A percentile compares a stretch with the other conserved stretches of the same genome.
Evolutionary conservation across 2,113 vertebrate genomes (phyloP).

Genomic region (Platysteira castanea): DNA sequence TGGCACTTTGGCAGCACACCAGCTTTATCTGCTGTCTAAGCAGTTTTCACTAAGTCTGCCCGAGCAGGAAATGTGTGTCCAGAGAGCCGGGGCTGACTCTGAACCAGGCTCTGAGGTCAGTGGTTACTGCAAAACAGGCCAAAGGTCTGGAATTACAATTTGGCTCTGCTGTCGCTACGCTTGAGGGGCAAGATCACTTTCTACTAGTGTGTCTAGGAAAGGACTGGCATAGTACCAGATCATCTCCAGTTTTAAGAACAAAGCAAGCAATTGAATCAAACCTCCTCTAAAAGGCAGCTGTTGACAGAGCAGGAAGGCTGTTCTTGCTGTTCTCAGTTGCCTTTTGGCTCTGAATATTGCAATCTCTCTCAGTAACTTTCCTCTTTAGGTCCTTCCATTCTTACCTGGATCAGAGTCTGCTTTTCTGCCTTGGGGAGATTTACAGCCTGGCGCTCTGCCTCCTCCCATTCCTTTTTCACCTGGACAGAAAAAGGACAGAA

Average conservation of each 20-base stretch:
- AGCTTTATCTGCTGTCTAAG: slow-evolving; percentile 34
- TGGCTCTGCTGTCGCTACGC: not conserved
- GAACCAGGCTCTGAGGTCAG: not conserved
- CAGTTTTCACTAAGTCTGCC: slow-evolving; percentile 5
- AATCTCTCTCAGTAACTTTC: not conserved
- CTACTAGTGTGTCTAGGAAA: not conserved
- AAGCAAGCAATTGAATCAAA: not conserved
- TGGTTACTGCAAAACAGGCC: not conserved
- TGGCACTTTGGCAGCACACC: slow-evolving; percentile 13
- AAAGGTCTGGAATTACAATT: slow-evolving; percentile 24
- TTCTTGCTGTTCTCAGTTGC: not conserved
- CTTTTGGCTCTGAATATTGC: not conserved
- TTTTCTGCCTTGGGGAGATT: slow-evolving; percentile 94
- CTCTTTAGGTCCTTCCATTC: not conserved
- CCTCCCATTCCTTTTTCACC: slow-evolving; percentile 98
- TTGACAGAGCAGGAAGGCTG: not conserved
- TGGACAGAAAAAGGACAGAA: slow-evolving; percentile 41
- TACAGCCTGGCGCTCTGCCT: slow-evolving; percentile 91
- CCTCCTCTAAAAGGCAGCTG: not conserved
- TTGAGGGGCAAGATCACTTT: not conserved
- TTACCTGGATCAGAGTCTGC: slow-evolving; percentile 94
- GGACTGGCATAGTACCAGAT: not conserved
- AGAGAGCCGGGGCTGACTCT: not conserved
- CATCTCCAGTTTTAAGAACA: not conserved
- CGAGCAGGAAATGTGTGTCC: not conserved